Evolutionary conservation across 2,113 vertebrate species (phyloP), one percentile per base, ranked within the genome.

Genomic region (Pluvialis apricaria): DNA sequence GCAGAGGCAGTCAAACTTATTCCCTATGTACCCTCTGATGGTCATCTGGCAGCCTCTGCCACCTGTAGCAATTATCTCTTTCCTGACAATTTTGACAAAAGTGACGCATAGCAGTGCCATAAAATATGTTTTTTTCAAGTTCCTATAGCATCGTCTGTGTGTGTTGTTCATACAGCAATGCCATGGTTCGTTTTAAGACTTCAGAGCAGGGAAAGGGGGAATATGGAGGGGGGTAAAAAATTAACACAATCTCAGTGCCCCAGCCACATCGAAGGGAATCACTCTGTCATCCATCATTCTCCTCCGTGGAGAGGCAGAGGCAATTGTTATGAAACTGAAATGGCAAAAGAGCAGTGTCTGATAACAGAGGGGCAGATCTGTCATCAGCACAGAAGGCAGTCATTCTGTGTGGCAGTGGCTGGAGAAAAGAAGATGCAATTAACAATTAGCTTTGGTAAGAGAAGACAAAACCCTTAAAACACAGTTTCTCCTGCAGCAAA

Each of bases 391-490:
- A 82, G 87, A 94, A 90, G 62, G 89, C 89, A 80, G n/a, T 66
- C 47, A 61, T 94, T 97, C 82, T 66, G 94, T 66, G 62, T 92
- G 54, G 66, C 81, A 77, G 38, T n/a, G 54, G 45, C 73, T 77
- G 80, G 38, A 96, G 69, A 82, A 94, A 92, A 95, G 82, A 94
- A 87, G 92, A 90, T 77, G 87, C 90, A 97, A 97, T 96, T 97
- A 96, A 91, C 85, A 96, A 96, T 90, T 96, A 96, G 91, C 71
- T 96, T 96, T 94, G 87, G 92, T 94, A 96, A 94, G 75, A 92
- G 45, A 91, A 94, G 82, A 87, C 86, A 95, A 90, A 95, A 69
- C 18, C 16, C 51, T 88, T 85, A 90, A 85, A 91, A 62, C 32
- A 68, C 16, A 44, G 38, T 64, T 94, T 70, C 42, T 95, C 32